Base-by-base conservation (phyloP, 2,113 vertebrate species). In the Entelurus aequoreus region DNA sequence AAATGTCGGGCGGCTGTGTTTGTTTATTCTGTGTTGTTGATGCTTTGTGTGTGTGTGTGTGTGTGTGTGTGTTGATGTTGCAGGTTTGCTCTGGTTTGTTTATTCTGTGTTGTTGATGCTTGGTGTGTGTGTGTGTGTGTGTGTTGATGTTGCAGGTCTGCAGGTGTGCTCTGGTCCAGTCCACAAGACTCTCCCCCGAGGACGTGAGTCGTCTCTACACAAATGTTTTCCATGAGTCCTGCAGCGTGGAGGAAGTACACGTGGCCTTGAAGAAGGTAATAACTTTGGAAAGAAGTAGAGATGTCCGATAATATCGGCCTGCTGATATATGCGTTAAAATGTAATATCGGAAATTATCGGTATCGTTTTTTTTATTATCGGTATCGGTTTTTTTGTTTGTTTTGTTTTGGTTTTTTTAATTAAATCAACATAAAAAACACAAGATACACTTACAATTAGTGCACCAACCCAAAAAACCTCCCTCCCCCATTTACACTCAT, bases 211-310 rank as follows among this genome's bases (percentile, higher is more conserved):
- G 64, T 3, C 75, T 91, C 19, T 89, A 85, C 68, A n/a, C 54
- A 48, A 87, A 81, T 47, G 71, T 91, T 36, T 87, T 87, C 61
- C 78, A 84, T 35, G 50, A 65, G 35, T 42, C 76, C 8, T 73
- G 81, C 15, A 72, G 51, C 65, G 58, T 36, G 0, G 60, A 76
- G 0, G 86, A 88, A 3, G 82, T 78, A 28, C 58, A 59, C 54
- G 63, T 47, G 54, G 86, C 88, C 14, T 78, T 88, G 59, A 65
- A 60, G 57, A 87, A 86, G 89, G 90, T 85, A 76, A 61, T 16
- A 47, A 46, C 40, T 44, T 28, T 1, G 14, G 10, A 16, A 1
- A 37, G 1, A 13, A n/a, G n/a, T n/a, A n/a, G n/a, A n/a, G n/a
- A n/a, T n/a, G n/a, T n/a, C n/a, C n/a, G n/a, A n/a, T n/a, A n/a